Conservation (phyloP, 2,113 vertebrate species). For the Struthidea cinerea region DNA sequence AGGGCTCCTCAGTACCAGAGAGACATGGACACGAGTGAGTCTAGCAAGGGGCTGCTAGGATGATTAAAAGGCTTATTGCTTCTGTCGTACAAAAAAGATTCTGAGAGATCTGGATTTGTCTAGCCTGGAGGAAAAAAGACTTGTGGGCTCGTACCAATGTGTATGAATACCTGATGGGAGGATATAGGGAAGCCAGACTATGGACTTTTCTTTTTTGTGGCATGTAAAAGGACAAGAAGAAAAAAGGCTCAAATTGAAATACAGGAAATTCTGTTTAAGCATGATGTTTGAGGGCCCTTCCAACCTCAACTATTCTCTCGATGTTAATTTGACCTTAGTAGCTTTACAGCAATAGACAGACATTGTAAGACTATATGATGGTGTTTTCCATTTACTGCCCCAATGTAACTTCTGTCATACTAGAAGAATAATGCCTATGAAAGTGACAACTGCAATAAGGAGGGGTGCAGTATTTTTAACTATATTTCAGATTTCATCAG, state of each 20-base stretch:
- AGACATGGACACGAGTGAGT: background rate
- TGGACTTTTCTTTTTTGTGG: accelerated
- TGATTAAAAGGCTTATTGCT: background rate
- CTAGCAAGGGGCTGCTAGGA: background rate
- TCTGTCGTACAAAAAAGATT: background rate
- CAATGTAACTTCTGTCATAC: background rate
- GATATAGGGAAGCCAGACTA: background rate
- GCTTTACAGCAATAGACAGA: background rate
- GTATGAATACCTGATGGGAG: background rate
- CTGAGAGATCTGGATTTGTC: background rate
- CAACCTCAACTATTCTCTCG: background rate
- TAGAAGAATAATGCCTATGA: background rate
- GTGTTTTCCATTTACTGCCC: background rate
- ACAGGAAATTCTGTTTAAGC: background rate
- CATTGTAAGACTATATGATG: background rate
- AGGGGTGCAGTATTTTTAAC: background rate
- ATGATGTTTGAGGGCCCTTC: background rate
- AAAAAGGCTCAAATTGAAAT: background rate
- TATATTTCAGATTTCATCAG: background rate
- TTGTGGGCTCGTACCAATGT: background rate
- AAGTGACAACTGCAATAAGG: background rate
- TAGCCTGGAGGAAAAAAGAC: background rate
- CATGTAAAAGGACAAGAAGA: background rate
- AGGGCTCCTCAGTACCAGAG: background rate
- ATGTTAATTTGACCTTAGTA: background rate